Percentiles rank a stretch among this genome's conserved stretches.
Conservation (phyloP, 2,888 invertebrate species). For the Apamea crenata region DNA sequence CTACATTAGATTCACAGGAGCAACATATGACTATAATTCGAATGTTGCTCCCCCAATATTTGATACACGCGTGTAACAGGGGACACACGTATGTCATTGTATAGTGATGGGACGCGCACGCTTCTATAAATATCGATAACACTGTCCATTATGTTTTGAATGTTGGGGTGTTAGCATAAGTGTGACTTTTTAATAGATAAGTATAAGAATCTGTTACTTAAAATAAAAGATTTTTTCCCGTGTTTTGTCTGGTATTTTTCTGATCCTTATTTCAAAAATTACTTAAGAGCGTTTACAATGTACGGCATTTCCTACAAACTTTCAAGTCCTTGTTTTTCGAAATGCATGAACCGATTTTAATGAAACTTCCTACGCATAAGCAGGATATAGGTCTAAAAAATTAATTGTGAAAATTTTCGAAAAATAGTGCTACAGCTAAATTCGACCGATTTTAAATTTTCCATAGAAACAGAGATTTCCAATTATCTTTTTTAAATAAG, state of each 20-base stretch:
- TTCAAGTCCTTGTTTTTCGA: no score
- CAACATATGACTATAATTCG: constrained; percentile 63
- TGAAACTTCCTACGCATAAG: no score
- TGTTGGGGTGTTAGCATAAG: neutral
- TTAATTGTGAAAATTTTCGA: no score
- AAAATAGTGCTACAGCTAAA: no score
- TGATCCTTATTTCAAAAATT: neutral
- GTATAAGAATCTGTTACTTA: neutral
- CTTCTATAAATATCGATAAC: constrained; percentile 58
- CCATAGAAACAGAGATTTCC: no score
- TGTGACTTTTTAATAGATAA: neutral
- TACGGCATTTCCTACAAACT: no score
- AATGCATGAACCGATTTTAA: no score
- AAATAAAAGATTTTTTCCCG: neutral
- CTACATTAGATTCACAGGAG: constrained; percentile 52
- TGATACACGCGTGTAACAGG: constrained; percentile 39
- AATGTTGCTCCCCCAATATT: constrained; percentile 60
- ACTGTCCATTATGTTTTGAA: neutral
- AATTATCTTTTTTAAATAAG: no score
- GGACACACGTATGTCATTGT: constrained; percentile 69
- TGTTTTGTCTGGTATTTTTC: neutral
- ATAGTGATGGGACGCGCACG: constrained; percentile 67
- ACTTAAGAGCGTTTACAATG: no score
- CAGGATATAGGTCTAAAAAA: no score
- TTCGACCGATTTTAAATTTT: no score